Conservation (phyloP, 2,113 vertebrate genomes). For the Australoheros scitulus region DNA sequence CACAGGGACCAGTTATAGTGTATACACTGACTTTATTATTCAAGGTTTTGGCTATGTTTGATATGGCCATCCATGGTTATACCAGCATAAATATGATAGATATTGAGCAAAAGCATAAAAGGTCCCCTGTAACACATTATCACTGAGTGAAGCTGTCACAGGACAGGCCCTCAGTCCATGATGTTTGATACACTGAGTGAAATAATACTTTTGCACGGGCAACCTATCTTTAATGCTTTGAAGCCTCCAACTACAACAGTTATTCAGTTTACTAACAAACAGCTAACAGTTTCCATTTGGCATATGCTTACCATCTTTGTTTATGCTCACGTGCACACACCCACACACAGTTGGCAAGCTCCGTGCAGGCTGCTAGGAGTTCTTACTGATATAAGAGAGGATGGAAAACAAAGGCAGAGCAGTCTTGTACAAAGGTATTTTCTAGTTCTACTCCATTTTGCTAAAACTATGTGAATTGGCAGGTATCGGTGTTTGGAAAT, state of each 20-base stretch:
- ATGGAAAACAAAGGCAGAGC: not conserved
- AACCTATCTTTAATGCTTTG: fast-evolving
- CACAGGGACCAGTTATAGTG: not conserved
- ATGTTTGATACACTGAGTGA: fast-evolving
- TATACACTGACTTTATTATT: not conserved
- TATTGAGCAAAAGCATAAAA: not conserved
- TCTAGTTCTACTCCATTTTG: not conserved
- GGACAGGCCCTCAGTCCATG: not conserved
- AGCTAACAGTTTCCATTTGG: constrained; percentile 1
- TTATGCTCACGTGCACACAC: not conserved
- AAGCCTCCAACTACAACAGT: not conserved
- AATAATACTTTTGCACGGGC: not conserved
- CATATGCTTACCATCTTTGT: constrained; percentile 15
- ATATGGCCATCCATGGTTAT: not conserved
- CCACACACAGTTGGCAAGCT: constrained; percentile 3
- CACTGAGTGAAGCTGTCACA: not conserved
- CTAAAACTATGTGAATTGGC: not conserved
- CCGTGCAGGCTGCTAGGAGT: not conserved
- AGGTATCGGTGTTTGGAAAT: not conserved
- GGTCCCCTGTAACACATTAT: not conserved
- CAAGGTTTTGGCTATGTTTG: not conserved
- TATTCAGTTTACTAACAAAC: not conserved
- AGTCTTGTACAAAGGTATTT: not conserved
- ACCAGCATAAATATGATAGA: not conserved
- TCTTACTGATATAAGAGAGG: not conserved